A percentile compares a stretch with the other conserved stretches of the same genome.
These are phyloP conservation scores for Pomatostomus ruficeps DNA, from an alignment of 2,113 vertebrate species.

Conservation along the genomic window DNA sequence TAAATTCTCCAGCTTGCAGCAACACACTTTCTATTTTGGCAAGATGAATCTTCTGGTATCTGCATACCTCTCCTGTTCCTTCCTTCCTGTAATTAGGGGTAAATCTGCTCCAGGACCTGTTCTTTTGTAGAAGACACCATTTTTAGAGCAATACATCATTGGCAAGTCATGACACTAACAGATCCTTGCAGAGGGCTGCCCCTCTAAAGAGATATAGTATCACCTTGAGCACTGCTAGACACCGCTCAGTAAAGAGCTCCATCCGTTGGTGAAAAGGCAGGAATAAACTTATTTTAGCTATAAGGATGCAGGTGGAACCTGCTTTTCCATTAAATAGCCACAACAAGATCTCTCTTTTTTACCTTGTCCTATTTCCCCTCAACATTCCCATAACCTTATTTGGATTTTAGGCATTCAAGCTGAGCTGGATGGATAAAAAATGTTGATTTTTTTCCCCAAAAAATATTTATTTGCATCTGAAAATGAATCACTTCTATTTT, in stretches of 20 bases:
- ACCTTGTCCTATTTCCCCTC: background rate
- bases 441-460: background rate
- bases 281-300: background rate
- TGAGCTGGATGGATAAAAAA: background rate
- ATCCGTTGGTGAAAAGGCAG: constrained; percentile 14
- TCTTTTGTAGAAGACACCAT: constrained; percentile 59
- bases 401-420: background rate
- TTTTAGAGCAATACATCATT: constrained; percentile 69
- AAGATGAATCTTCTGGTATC: constrained; percentile 57
- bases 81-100: constrained; percentile 67
- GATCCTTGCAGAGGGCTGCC: constrained; percentile 17
- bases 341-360: background rate
- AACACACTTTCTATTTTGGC: constrained; percentile 45
- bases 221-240: constrained; percentile 15
- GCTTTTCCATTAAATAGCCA: background rate
- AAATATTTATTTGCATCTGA: background rate
- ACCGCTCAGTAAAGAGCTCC: background rate
- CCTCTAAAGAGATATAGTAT: background rate
- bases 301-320: background rate
- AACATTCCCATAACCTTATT: background rate
- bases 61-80: constrained; percentile 41
- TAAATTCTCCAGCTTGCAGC: constrained; percentile 21
- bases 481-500: background rate
- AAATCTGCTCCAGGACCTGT: constrained; percentile 66
- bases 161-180: constrained; percentile 60